Evolutionary conservation across 2,797 vertebrate genomes (phyloP).

Genomic region (Mycteria americana): DNA sequence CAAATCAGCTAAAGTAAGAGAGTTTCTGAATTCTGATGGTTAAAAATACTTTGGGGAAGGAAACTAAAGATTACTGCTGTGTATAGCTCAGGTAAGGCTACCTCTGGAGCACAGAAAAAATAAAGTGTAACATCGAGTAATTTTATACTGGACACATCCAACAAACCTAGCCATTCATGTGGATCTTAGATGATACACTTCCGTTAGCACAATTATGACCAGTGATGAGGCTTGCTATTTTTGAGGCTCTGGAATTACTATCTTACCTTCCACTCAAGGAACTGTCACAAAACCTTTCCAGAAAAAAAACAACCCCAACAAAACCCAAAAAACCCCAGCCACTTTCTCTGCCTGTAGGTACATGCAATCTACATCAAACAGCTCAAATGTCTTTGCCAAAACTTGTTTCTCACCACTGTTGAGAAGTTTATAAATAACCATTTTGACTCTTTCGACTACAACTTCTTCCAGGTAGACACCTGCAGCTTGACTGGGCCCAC

Average conservation of each 20-base stretch:
- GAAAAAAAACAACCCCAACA: background rate
- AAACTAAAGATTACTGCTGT: background rate
- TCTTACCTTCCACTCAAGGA: background rate
- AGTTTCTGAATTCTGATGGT: background rate
- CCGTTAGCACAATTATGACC: background rate
- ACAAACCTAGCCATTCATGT: accelerated
- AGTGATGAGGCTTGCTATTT: background rate
- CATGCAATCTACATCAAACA: background rate
- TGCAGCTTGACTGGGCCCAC: background rate
- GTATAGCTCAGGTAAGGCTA: background rate
- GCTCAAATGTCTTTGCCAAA: background rate
- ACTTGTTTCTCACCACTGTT: background rate
- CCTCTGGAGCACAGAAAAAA: background rate
- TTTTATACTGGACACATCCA: background rate
- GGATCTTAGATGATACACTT: background rate
- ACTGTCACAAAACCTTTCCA: background rate
- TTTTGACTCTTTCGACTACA: background rate
- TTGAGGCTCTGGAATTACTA: background rate
- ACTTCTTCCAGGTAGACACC: background rate
- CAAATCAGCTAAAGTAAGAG: background rate
- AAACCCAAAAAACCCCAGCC: background rate
- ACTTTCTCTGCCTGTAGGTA: background rate
- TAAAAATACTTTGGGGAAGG: background rate
- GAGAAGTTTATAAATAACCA: background rate
- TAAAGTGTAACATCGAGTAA: background rate